phyloP scores from a whole-genome alignment of 2,113 vertebrate genomes.

The Clupea harengus region DNA sequence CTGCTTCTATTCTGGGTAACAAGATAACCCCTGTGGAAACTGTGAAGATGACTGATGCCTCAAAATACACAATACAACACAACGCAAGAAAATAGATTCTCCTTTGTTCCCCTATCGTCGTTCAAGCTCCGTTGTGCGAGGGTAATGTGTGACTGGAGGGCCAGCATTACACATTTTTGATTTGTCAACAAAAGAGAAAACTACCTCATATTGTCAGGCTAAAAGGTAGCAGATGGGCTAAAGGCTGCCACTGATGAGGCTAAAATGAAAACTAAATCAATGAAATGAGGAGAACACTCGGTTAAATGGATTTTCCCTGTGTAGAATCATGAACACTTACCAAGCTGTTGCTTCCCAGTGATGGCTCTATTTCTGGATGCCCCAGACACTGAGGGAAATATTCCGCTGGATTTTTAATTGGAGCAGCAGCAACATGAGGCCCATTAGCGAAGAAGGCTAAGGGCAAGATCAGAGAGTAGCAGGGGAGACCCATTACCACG shows the following conservation, averaged over 20 bases:
- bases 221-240: not conserved
- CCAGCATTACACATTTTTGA: not conserved
- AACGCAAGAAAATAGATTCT: not conserved
- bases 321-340: not conserved
- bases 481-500: constrained; percentile 22
- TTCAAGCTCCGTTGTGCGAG: not conserved
- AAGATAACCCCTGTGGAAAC: constrained; percentile 24
- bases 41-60: constrained; percentile 23
- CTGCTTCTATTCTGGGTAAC: not conserved
- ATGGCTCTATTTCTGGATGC: constrained; percentile 32
- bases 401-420: constrained; percentile 46
- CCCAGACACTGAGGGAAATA: constrained; percentile 27
- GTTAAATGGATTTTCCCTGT: not conserved
- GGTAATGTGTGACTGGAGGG: not conserved
- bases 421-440: constrained; percentile 34
- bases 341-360: constrained; percentile 30
- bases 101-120: not conserved
- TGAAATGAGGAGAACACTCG: not conserved
- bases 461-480: constrained; percentile 27
- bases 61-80: constrained; percentile 4
- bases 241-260: not conserved
- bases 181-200: constrained; percentile 2
- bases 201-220: not conserved
- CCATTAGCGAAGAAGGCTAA: constrained; percentile 37
- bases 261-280: constrained; percentile 1